These are phyloP conservation scores for Diprion similis DNA, from an alignment of 1,140 invertebrate species.

Conservation along the genomic window DNA sequence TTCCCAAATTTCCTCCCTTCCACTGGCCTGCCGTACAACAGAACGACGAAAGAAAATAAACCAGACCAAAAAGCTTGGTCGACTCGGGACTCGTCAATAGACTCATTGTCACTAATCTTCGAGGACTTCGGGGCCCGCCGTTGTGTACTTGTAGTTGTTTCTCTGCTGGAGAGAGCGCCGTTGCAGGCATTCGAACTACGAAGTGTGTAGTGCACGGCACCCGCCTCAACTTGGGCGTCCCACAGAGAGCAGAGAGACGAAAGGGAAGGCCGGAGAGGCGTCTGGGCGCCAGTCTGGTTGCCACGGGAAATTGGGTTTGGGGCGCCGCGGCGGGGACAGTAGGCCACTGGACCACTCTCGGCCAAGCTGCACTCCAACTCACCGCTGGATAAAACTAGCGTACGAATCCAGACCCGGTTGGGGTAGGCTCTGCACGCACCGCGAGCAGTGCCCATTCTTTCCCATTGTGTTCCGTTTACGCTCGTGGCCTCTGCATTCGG, in stretches of 20 bases:
- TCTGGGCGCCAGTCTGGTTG: constrained; percentile 6
- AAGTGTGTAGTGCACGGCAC: neutral
- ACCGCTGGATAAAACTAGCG: neutral
- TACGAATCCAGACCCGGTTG: neutral
- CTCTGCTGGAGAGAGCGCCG: neutral
- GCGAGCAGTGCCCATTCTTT: neutral
- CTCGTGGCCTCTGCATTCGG: neutral
- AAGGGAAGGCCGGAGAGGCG: neutral
- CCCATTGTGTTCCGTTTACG: neutral
- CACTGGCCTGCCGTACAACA: no score
- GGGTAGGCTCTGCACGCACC: neutral
- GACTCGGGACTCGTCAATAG: neutral
- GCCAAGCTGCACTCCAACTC: neutral
- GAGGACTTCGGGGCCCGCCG: no score
- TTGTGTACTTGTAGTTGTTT: neutral
- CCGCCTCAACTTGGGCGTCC: neutral
- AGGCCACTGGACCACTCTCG: constrained; percentile 6
- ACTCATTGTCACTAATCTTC: neutral
- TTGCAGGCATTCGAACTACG: neutral
- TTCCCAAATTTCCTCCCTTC: no score
- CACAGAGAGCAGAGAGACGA: neutral
- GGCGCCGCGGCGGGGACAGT: neutral
- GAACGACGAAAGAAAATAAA: neutral
- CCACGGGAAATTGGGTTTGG: constrained; percentile 6
- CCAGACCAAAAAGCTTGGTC: no score